Evolutionary conservation across 2,113 vertebrate species (phyloP).

Genomic region (Callopanchax toddi): DNA sequence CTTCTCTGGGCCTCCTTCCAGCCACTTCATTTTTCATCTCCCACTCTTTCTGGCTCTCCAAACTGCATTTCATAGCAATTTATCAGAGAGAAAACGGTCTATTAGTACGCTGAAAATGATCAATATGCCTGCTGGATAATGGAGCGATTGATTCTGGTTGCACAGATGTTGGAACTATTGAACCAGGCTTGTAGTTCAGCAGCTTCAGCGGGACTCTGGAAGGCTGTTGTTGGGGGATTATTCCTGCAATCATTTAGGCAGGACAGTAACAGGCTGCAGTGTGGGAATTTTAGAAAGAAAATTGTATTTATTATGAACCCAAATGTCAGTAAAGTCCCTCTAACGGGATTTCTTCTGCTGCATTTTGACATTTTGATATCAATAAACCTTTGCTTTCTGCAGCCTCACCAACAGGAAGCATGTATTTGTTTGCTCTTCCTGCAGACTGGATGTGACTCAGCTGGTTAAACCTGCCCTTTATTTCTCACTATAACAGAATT

Average conservation of each 20-base stretch:
- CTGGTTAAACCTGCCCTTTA: background rate
- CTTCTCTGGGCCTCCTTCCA: slow-evolving; percentile 1
- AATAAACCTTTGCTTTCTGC: no score
- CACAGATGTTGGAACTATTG: slow-evolving; percentile 22
- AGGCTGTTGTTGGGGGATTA: background rate
- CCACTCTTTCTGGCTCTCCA: background rate
- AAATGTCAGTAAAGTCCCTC: no score
- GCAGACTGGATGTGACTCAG: slow-evolving; percentile 1
- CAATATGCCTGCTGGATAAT: slow-evolving; percentile 27
- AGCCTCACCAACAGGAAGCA: background rate
- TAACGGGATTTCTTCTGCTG: no score
- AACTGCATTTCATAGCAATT: slow-evolving; percentile 32
- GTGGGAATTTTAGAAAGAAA: no score
- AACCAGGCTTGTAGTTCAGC: slow-evolving; percentile 28
- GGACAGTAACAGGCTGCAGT: no score
- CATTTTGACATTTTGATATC: no score
- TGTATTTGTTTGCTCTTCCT: background rate
- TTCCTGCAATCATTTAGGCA: background rate
- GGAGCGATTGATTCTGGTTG: slow-evolving; percentile 45
- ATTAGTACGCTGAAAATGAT: slow-evolving; percentile 41
- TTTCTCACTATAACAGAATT: background rate
- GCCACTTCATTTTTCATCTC: slow-evolving; percentile 6
- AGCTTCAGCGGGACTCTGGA: background rate
- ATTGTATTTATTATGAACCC: no score
- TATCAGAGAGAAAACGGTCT: slow-evolving; percentile 32